Percentiles rank a stretch among this genome's conserved stretches.
phyloP scores from a whole-genome alignment of 2,888 invertebrate genomes.

The Tetranychus piercei region DNA sequence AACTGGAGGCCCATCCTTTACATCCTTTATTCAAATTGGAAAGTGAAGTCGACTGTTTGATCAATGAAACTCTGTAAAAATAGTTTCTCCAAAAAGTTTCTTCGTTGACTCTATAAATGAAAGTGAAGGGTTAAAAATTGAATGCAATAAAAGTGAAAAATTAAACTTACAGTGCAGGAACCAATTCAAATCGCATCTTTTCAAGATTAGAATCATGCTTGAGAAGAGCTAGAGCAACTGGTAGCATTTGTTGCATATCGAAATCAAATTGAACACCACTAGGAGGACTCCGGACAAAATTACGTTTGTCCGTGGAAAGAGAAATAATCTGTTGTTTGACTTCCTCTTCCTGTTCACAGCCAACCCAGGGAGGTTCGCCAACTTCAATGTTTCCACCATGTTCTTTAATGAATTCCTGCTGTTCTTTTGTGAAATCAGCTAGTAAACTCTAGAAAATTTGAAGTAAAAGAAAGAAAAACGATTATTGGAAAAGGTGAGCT shows the following conservation, averaged over 20 bases:
- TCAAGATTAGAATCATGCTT: slow-evolving; percentile 85
- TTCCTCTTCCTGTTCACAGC: slow-evolving; percentile 70
- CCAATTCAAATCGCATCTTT: slow-evolving; percentile 96
- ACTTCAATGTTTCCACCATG: slow-evolving; percentile 23
- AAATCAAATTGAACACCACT: slow-evolving; percentile 87
- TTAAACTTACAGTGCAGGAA: slow-evolving; percentile 83
- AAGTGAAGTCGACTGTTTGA: slow-evolving; percentile 83
- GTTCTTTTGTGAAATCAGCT: slow-evolving; percentile 78
- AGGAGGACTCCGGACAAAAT: slow-evolving; percentile 89
- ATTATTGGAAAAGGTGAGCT: background rate
- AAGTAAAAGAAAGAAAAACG: slow-evolving; percentile 1
- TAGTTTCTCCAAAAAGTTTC: slow-evolving; percentile 99
- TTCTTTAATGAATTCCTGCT: slow-evolving; percentile 62
- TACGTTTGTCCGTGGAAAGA: slow-evolving; percentile 83
- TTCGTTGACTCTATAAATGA: slow-evolving; percentile 53
- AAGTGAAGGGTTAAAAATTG: background rate
- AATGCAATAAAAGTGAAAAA: background rate
- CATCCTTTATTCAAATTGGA: slow-evolving; percentile 32
- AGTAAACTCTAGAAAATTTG: slow-evolving; percentile 7
- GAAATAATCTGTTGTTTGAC: slow-evolving; percentile 88
- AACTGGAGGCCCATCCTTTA: slow-evolving; percentile 22
- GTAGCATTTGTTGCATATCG: slow-evolving; percentile 77
- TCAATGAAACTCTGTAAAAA: slow-evolving; percentile 93
- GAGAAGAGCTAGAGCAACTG: slow-evolving; percentile 81
- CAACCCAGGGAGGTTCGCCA: slow-evolving; percentile 70